Evolutionary conservation across 2,113 vertebrate species (phyloP).

Genomic region (Uropsilus gracilis): DNA sequence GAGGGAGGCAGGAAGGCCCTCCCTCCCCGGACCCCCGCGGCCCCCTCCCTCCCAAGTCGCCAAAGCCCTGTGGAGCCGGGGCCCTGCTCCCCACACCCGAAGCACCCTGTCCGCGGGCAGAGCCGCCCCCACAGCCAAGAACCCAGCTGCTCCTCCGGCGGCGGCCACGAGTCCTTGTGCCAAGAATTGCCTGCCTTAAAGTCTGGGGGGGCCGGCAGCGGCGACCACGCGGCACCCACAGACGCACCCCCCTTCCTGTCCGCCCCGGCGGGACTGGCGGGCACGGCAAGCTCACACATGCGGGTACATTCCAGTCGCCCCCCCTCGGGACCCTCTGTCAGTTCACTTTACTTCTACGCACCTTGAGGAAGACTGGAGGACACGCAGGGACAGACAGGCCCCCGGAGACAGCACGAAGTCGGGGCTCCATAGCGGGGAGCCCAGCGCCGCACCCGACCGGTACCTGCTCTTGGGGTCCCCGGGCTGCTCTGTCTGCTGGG

Average conservation of each 20-base stretch:
- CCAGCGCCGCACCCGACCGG: background rate
- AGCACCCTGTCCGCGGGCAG: background rate
- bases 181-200: conserved; percentile 98
- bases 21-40: background rate
- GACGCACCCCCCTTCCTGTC: background rate
- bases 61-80: background rate
- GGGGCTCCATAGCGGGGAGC: background rate
- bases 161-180: conserved; percentile 87
- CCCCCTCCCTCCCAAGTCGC: background rate
- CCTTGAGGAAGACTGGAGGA: conserved; percentile 88
- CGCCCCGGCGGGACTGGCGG: conserved; percentile 7
- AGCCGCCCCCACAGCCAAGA: background rate
- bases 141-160: background rate
- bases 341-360: conserved; percentile 93
- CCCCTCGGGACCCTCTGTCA: conserved; percentile 87
- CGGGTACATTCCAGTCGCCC: conserved; percentile 87
- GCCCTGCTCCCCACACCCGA: background rate
- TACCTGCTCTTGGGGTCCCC: too few relatives aligned
- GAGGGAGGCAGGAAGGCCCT: background rate
- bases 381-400: conserved; percentile 59
- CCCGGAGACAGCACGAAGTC: conserved; percentile 48
- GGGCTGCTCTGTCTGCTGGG: too few relatives aligned
- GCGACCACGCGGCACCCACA: background rate
- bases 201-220: conserved; percentile 85
- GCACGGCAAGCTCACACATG: conserved; percentile 79